Evolutionary conservation across 53 echinoderm and acorn worm species (phyloP), one percentile per base, ranked within the genome.

Genomic region (Zoroaster sp.): DNA sequence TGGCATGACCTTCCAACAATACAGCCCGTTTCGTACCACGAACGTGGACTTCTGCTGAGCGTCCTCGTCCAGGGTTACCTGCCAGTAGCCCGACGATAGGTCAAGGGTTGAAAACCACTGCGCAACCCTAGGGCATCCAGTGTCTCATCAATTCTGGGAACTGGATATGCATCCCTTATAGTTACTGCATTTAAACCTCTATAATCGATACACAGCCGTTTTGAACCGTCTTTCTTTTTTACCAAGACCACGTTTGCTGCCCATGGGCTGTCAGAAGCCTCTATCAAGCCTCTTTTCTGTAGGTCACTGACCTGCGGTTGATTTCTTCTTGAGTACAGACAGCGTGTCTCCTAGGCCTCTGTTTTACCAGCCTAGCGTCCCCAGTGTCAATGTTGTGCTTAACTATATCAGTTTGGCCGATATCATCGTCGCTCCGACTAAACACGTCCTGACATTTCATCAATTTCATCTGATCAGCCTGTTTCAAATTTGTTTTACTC

Each of bases 151-250:
- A 44, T 44, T 7, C 44, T 5, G 11, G 44, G 44, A 7, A 44
- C 44, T 11, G 5, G 5, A 44, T 44, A 44, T 44, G 44, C 44
- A 14, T 46, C 46, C 46, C 14, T 46, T 10, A 46, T 46, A 46
- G 46, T 46, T 12, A 0, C 46, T 10, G 14, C 10, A 42, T 74
- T 43, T 18, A 53, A 78, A 37, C 78, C 78, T 38, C 78, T 55
- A 17, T 78, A 78, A 34, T 78, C 78, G 3, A 78, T 5, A 39
- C 78, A 53, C 5, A 55, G 78, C 3, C 78, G 45, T 37, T 46
- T 78, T 35, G 78, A 10, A 0, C 78, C 78, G 1, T 78, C 78
- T 18, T 78, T 78, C 36, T 78, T 78, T n/a, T 35, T 78, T 4
- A 78, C 78, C 5, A 78, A 55, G 2, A 78, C 59, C 14, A 78